Percentiles rank a stretch among this genome's conserved stretches.
Evolutionary conservation across 2,113 vertebrate genomes (phyloP).

Genomic region (Dipodomys stephensi): DNA sequence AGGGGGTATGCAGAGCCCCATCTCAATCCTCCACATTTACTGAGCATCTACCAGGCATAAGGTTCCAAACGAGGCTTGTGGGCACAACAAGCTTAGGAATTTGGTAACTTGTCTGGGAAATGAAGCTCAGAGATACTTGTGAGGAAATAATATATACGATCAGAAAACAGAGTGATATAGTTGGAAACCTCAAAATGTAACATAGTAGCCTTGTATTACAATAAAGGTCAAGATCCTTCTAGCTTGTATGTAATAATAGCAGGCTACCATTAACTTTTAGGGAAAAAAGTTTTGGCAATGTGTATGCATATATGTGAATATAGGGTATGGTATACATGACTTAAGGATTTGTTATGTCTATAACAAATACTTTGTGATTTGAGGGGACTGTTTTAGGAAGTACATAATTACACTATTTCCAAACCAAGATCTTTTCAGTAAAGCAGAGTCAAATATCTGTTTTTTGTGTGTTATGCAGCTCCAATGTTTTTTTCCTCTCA

Average conservation of each 20-base stretch:
- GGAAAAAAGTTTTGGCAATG: not conserved
- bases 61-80: not conserved
- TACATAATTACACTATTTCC: constrained; percentile 57
- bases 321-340: not conserved
- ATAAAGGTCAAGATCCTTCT: not conserved
- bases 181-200: constrained; percentile 32
- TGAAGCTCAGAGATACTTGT: not conserved
- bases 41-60: not conserved
- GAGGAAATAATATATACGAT: not conserved
- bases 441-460: not conserved
- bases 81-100: not conserved
- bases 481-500: not conserved
- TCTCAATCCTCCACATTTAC: no score
- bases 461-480: not conserved
- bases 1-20: not conserved
- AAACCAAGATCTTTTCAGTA: constrained; percentile 60
- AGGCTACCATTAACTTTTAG: not conserved
- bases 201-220: not conserved
- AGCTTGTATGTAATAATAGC: not conserved
- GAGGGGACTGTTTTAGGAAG: constrained; percentile 39
- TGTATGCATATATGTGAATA: not conserved
- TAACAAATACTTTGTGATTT: constrained; percentile 45
- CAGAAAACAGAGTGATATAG: not conserved
- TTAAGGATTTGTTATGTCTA: constrained; percentile 39
- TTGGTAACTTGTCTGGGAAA: not conserved